Conservation (phyloP, 2,113 vertebrate species). For the Pelusios castaneus region DNA sequence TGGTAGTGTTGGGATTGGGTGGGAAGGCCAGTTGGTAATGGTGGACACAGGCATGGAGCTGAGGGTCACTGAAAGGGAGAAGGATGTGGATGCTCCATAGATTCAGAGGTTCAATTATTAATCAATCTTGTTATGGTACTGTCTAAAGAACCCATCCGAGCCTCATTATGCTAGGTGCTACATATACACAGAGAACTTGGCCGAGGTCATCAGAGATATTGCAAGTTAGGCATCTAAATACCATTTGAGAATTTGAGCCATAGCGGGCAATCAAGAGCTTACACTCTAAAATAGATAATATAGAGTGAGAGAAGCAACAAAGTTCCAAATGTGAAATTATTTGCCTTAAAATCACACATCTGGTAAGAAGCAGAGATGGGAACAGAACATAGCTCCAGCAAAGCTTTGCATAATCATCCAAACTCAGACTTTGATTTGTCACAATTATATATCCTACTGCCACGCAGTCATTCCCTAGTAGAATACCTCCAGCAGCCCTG, state of each 20-base stretch:
- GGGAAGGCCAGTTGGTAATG: background rate
- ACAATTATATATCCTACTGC: background rate
- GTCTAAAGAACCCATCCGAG: background rate
- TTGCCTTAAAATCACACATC: background rate
- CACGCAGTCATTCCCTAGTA: background rate
- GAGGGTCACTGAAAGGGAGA: background rate
- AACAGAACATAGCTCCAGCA: background rate
- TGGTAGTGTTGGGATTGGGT: background rate
- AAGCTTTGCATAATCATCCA: background rate
- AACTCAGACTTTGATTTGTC: background rate
- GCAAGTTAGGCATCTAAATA: background rate
- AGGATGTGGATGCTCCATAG: background rate
- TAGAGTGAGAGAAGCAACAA: background rate
- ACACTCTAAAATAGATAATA: background rate
- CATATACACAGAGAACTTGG: background rate
- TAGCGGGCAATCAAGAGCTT: background rate
- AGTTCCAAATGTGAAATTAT: background rate
- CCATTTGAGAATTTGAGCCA: background rate
- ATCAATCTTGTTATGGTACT: background rate
- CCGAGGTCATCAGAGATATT: background rate
- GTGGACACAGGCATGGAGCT: fast-evolving
- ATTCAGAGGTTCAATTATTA: background rate
- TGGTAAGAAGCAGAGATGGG: background rate
- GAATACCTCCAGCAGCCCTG: constrained; percentile 7
- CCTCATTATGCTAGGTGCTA: background rate